Conservation (phyloP, 2,113 vertebrate species). For the Gavia stellata region DNA sequence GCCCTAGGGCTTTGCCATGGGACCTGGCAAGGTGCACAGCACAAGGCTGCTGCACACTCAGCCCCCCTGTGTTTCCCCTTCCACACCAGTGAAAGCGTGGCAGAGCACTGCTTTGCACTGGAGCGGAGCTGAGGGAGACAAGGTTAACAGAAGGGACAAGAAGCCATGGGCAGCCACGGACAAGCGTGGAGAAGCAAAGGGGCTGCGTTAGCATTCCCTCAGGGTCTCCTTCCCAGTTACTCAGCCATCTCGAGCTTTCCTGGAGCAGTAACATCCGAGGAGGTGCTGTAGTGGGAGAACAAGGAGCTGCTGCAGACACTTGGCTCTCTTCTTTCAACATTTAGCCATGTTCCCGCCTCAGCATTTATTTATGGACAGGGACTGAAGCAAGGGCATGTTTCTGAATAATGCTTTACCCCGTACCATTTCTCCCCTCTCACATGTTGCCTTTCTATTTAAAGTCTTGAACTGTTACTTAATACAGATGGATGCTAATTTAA, state of each 20-base stretch:
- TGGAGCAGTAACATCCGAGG: background rate
- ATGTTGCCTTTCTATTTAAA: constrained; percentile 42
- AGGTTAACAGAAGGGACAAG: background rate
- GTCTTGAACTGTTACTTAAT: constrained; percentile 30
- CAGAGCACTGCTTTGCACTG: background rate
- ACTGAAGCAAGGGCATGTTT: constrained; percentile 33
- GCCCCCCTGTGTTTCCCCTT: background rate
- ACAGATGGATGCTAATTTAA: constrained; percentile 43
- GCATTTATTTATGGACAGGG: constrained; percentile 26
- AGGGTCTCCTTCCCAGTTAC: background rate
- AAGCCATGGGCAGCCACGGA: background rate
- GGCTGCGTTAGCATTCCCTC: background rate
- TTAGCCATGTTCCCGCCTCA: background rate
- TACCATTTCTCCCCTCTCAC: constrained; percentile 5
- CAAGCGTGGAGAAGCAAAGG: background rate
- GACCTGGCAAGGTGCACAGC: background rate
- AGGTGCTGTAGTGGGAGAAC: background rate
- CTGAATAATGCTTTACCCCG: background rate
- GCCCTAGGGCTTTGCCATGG: background rate
- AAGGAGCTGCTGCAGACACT: background rate
- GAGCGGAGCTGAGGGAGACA: background rate
- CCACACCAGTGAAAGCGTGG: background rate
- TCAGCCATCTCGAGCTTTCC: background rate
- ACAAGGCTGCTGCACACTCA: background rate
- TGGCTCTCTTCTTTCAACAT: background rate